Evolutionary conservation across 2,888 invertebrate species (phyloP).

Genomic region (Frankliniella fusca): DNA sequence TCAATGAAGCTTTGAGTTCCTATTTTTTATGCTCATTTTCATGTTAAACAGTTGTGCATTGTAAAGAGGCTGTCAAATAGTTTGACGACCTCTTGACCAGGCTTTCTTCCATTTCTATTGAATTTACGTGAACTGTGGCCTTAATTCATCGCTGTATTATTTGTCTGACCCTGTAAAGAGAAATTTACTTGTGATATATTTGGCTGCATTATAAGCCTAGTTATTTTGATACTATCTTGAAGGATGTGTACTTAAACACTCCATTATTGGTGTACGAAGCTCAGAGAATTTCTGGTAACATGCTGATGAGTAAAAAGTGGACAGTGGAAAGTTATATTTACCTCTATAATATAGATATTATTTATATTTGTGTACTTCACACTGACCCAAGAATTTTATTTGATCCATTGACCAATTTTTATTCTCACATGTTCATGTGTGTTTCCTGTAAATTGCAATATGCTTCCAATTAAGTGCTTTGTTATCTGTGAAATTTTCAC

Average conservation of each 20-base stretch:
- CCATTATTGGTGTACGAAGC: background rate
- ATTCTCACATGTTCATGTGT: background rate
- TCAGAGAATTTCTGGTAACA: background rate
- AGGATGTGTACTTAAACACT: conserved; percentile 12
- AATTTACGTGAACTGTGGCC: background rate
- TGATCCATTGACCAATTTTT: conserved; percentile 25
- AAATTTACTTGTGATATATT: conserved; percentile 17
- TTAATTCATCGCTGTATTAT: background rate
- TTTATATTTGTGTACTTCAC: conserved; percentile 18
- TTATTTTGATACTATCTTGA: conserved; percentile 16
- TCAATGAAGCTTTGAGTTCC: too few relatives aligned
- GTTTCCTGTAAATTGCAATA: background rate
- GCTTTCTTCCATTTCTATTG: background rate
- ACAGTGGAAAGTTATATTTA: conserved; percentile 8
- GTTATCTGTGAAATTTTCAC: background rate
- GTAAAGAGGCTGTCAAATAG: too few relatives aligned
- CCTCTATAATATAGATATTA: conserved; percentile 6
- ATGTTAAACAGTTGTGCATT: too few relatives aligned
- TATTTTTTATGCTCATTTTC: too few relatives aligned
- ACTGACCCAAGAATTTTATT: conserved; percentile 2
- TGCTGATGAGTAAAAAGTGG: conserved; percentile 20
- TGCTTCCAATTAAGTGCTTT: background rate
- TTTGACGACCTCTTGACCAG: background rate
- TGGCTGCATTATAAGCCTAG: background rate
- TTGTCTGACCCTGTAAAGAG: conserved; percentile 3